phyloP scores from a whole-genome alignment of 2,113 vertebrate genomes.

The Accipiter cooperii region DNA sequence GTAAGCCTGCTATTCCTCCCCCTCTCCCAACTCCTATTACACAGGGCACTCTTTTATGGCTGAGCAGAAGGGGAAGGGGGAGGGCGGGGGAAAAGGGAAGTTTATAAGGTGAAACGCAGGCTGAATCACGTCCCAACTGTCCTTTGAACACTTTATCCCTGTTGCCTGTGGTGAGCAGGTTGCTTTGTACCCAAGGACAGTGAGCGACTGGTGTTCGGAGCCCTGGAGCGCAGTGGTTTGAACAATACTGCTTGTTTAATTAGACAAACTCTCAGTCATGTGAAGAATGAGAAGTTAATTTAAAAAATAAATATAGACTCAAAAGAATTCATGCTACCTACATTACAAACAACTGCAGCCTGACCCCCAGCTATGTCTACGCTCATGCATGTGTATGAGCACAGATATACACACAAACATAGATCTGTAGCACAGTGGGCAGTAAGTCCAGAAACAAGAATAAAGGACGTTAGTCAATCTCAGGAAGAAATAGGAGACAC shows the following conservation, averaged over 20 bases:
- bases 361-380: background rate
- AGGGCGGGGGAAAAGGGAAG: background rate
- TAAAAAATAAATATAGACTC: background rate
- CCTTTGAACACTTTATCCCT: slow-evolving; percentile 19
- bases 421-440: background rate
- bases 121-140: background rate
- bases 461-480: background rate
- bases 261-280: background rate
- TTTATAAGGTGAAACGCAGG: slow-evolving; percentile 42
- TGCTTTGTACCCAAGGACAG: background rate
- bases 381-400: background rate
- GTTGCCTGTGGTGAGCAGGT: background rate
- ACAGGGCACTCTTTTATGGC: slow-evolving; percentile 19
- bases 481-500: background rate
- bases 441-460: background rate
- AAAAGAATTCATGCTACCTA: background rate
- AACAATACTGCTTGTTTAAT: background rate
- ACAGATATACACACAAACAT: background rate
- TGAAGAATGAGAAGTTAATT: background rate
- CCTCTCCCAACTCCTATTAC: slow-evolving; percentile 50
- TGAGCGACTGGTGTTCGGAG: background rate
- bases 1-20: background rate
- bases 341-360: background rate
- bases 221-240: background rate
- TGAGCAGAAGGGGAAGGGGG: background rate